These are phyloP conservation scores for Amphilophus citrinellus DNA, from an alignment of 2,113 vertebrate genomes.

Conservation along the genomic window DNA sequence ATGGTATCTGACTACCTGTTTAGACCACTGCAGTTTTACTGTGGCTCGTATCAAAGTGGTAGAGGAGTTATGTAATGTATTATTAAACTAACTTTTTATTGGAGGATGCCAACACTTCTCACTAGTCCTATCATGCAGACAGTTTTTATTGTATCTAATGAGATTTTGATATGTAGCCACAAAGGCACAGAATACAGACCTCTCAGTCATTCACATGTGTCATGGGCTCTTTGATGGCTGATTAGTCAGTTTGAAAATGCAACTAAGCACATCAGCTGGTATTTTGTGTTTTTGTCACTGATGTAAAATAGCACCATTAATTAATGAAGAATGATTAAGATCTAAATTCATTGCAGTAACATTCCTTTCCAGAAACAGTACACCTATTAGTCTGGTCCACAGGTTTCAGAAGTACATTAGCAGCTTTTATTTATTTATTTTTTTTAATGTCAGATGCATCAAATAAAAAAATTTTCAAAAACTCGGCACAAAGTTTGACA, in stretches of 20 bases:
- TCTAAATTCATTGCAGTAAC: not conserved
- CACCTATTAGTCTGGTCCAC: not conserved
- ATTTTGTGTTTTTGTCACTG: not conserved
- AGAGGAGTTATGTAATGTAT: not conserved
- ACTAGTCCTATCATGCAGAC: not conserved
- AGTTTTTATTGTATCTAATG: not conserved
- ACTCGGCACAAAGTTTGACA: not conserved
- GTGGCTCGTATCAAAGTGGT: not conserved
- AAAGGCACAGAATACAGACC: not conserved
- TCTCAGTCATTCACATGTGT: not conserved
- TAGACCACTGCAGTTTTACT: not conserved
- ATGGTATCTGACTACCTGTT: slow-evolving; percentile 7
- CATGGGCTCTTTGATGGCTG: not conserved
- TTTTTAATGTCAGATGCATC: not conserved
- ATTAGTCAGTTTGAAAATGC: not conserved
- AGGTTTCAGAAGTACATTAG: not conserved
- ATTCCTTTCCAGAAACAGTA: not conserved
- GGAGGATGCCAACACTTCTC: not conserved
- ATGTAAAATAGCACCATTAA: not conserved
- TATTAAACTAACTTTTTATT: not conserved
- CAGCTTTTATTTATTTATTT: not conserved
- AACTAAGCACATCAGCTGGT: not conserved
- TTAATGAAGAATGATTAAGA: not conserved
- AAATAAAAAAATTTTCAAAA: not conserved
- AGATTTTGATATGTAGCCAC: not conserved